Evolutionary conservation across 1,140 invertebrate genomes (phyloP), one percentile per base, ranked within the genome.

Genomic region (Cydia pomonella): DNA sequence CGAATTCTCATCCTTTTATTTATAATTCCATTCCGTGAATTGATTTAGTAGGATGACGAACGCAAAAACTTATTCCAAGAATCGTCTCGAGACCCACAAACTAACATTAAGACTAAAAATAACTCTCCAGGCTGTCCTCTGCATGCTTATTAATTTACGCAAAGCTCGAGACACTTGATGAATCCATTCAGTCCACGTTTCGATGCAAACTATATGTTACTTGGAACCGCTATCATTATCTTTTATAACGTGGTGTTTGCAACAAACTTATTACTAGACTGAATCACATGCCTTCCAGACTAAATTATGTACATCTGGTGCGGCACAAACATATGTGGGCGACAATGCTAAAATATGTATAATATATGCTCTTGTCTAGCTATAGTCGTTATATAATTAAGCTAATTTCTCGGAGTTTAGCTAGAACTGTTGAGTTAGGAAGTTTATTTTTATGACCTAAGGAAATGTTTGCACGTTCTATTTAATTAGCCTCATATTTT

Each of bases 121-220:
- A 38, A 23, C 29, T 69, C 29, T 2, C 10, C 33, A 38, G 29
- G 64, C 29, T 38, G 64, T 33, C n/a, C 27, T 38, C 29, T 69
- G 64, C 64, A 69, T 69, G 64, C 64, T 38, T 69, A 69, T 38
- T 69, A 69, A 33, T 69, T 69, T 69, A 69, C n/a, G 64, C 64
- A 38, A n/a, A 69, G 64, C 18, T 41, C n/a, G 27, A 69, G 13
- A 29, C 27, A 69, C 16, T 33, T 33, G 64, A 69, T 41, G 10
- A 41, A 27, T 41, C 29, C 33, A 69, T 69, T 69, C 64, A 69
- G 27, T 18, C n/a, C 64, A 69, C 64, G 64, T 69, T 29, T n/a
- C 29, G 64, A 69, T 69, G 64, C 29, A 59, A 59, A 59, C 21
- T 59, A 59, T 59, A 59, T 6, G 53, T 53, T 53, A 6, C 50